Percentiles rank a stretch among this genome's conserved stretches.
Evolutionary conservation across 1,140 invertebrate genomes (phyloP).

Genomic region (Drosophila navojoa): DNA sequence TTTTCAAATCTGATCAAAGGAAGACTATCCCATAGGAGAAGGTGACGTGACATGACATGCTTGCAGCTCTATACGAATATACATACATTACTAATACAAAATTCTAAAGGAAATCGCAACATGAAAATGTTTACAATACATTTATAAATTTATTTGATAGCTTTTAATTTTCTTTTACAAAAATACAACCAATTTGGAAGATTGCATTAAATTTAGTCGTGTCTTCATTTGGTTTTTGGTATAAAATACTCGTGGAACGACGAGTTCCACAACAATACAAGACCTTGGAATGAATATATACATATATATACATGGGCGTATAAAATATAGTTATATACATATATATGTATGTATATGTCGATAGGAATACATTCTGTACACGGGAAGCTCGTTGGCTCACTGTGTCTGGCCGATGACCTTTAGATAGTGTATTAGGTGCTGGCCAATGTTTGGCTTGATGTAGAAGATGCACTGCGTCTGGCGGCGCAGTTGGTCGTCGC

Average conservation of each 20-base stretch:
- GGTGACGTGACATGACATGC: too few relatives aligned
- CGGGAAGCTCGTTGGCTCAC: background rate
- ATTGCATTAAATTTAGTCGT: background rate
- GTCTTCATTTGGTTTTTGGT: background rate
- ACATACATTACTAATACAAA: too few relatives aligned
- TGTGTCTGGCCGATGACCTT: conserved; percentile 64
- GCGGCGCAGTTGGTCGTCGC: conserved; percentile 41
- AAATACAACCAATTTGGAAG: background rate
- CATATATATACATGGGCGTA: too few relatives aligned
- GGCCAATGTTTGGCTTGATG: conserved; percentile 67
- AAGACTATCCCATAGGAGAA: too few relatives aligned
- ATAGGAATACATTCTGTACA: background rate
- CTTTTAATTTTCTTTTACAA: background rate
- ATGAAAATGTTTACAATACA: background rate
- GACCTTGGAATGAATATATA: background rate
- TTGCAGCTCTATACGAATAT: too few relatives aligned
- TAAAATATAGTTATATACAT: background rate
- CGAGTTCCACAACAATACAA: background rate
- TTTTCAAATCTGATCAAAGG: too few relatives aligned
- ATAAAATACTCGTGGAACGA: background rate
- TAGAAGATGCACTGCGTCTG: conserved; percentile 75
- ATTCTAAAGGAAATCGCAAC: too few relatives aligned
- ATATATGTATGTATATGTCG: conserved; percentile 1
- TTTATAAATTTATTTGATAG: background rate
- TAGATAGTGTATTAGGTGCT: conserved; percentile 73